Percentiles rank a stretch among this genome's conserved stretches.
These are phyloP conservation scores for Ursus arctos DNA, from an alignment of 2,113 vertebrate genomes.

Conservation along the genomic window DNA sequence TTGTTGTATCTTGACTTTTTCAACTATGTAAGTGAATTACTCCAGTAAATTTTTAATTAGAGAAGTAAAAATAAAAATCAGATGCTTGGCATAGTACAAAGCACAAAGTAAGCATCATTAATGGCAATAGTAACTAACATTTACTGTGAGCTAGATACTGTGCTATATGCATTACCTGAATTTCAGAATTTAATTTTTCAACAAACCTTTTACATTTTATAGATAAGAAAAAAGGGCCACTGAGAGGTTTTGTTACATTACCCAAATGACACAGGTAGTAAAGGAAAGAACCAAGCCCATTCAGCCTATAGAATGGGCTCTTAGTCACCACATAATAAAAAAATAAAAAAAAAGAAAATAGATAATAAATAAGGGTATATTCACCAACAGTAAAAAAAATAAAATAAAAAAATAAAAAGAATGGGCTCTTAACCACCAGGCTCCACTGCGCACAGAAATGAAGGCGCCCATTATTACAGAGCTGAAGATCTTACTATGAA, in stretches of 20 bases:
- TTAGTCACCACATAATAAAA: too few relatives aligned
- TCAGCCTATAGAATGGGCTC: neutral
- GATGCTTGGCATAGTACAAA: neutral
- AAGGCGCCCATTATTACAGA: rapidly evolving
- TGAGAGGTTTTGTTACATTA: neutral
- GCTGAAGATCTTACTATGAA: neutral
- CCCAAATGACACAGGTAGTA: neutral
- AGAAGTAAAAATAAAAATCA: neutral
- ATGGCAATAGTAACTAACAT: neutral
- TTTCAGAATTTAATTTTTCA: neutral
- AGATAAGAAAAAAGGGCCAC: neutral
- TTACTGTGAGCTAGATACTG: neutral
- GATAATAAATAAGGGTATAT: too few relatives aligned
- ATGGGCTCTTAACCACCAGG: neutral
- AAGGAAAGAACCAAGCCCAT: neutral
- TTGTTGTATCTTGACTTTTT: neutral
- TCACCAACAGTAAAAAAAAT: too few relatives aligned
- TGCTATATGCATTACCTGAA: neutral
- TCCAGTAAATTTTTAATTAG: neutral
- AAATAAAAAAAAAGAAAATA: too few relatives aligned
- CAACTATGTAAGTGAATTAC: neutral
- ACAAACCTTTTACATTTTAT: neutral
- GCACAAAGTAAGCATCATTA: neutral
- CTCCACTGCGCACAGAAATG: neutral
- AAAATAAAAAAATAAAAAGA: neutral